Conservation (phyloP, 2,797 vertebrate species). For the Malurus splendens region DNA sequence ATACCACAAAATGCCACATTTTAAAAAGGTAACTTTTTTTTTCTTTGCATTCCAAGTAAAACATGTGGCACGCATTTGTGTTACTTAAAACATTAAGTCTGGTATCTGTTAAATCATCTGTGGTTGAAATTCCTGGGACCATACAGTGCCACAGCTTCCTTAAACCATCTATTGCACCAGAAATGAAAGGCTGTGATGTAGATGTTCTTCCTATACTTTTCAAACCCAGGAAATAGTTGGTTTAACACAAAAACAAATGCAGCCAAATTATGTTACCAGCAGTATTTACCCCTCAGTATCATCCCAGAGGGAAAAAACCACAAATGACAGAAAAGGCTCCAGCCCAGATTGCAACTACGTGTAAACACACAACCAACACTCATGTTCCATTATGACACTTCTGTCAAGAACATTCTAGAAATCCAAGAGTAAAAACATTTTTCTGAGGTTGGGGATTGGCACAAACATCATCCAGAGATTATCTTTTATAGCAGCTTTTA, state of each 20-base stretch:
- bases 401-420: neutral
- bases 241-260: neutral
- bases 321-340: neutral
- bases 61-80: slow-evolving; percentile 17
- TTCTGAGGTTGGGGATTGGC: slow-evolving; percentile 9
- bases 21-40: neutral
- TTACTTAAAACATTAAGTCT: slow-evolving; percentile 8
- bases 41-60: neutral
- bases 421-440: neutral
- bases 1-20: neutral
- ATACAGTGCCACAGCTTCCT: slow-evolving; percentile 13
- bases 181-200: slow-evolving; percentile 14
- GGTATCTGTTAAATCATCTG: slow-evolving; percentile 25
- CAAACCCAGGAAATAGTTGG: slow-evolving; percentile 11
- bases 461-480: slow-evolving; percentile 27
- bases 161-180: slow-evolving; percentile 20
- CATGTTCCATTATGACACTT: neutral
- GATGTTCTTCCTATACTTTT: neutral
- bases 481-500: slow-evolving; percentile 56
- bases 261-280: neutral
- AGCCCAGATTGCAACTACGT: neutral
- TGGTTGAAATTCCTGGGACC: slow-evolving; percentile 40
- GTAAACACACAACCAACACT: neutral
- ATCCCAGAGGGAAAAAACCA: neutral
- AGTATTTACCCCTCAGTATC: neutral